Base-by-base conservation (phyloP, 1,140 invertebrate genomes). In the Choristoneura fumiferana region DNA sequence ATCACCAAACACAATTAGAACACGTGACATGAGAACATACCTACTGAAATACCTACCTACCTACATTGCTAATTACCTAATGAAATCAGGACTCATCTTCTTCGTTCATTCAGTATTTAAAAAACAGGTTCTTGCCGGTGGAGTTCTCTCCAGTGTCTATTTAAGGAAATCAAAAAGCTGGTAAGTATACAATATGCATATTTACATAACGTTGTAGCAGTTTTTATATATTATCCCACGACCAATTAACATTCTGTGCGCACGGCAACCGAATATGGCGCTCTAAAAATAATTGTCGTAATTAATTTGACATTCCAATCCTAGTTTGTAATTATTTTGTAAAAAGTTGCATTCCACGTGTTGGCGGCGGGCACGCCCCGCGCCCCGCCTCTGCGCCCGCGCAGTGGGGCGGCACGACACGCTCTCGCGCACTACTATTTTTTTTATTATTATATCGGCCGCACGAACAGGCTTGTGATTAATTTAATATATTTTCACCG, bases 401-500 rank as follows among this genome's bases (percentile, higher is more conserved):
- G 53, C 52, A 59, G 69, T 63, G 58, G 15, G 17, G 45, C 43
- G 49, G 33, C 63, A n/a, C n/a, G n/a, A n/a, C 43, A 33, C 63
- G 67, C 59, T 54, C 40, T 59, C 65, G 64, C 65, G 52, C 57
- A 17, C 34, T 9, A 57, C 52, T 34, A 49, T 62, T 45, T 64
- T 71, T 66, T 63, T 57, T 64, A 69, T 67, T 64, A 65, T 76
- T 74, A 66, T 63, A 65, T 55, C 62, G 38, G 38, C 52, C 37
- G 60, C 69, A 69, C 68, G 72, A 71, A 72, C 60, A 55, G 43
- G 15, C 55, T 72, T 67, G 67, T 83, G 75, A 81, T 83, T 81
- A 81, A 84, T 86, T 78, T 79, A 81, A 81, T 81, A 84, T 77
- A 81, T 78, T 76, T 77, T 73, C 71, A 78, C 62, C 60, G 62